phyloP scores from a whole-genome alignment of 2,888 invertebrate species.

The Chaetoderma sp. region DNA sequence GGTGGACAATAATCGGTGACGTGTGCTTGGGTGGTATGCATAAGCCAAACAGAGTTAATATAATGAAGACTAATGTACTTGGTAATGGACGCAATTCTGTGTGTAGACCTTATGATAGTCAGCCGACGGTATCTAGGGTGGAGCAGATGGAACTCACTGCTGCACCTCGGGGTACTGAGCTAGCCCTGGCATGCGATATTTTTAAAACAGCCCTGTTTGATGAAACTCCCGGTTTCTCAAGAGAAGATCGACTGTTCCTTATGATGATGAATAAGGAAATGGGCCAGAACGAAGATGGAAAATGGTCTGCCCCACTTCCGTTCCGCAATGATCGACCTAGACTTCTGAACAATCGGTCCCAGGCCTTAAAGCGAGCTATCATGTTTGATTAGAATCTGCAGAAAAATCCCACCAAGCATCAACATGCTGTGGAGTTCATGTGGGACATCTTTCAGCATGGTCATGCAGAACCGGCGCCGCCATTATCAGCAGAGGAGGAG shows the following conservation, averaged over 20 bases:
- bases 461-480: constrained; percentile 12
- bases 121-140: too few species aligned
- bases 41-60: constrained; percentile 4
- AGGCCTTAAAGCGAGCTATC: constrained; percentile 3
- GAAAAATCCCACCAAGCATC: too few species aligned
- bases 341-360: constrained; percentile 21
- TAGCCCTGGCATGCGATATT: not conserved
- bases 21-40: constrained; percentile 14
- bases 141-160: too few species aligned
- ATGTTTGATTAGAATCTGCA: not conserved
- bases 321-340: constrained; percentile 2
- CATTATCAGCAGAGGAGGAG: not conserved
- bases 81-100: not conserved
- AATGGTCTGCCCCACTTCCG: constrained; percentile 23
- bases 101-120: too few species aligned
- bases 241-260: constrained; percentile 16
- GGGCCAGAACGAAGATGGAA: constrained; percentile 2
- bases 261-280: constrained; percentile 10
- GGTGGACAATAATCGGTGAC: constrained; percentile 18
- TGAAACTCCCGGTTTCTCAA: constrained; percentile 10
- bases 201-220: constrained; percentile 12
- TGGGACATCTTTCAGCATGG: not conserved
- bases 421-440: too few species aligned
- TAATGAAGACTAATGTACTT: constrained; percentile 3
- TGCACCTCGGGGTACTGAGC: not conserved